These are phyloP conservation scores for Diaprepes abbreviatus DNA, from an alignment of 2,888 invertebrate genomes.

Conservation along the genomic window DNA sequence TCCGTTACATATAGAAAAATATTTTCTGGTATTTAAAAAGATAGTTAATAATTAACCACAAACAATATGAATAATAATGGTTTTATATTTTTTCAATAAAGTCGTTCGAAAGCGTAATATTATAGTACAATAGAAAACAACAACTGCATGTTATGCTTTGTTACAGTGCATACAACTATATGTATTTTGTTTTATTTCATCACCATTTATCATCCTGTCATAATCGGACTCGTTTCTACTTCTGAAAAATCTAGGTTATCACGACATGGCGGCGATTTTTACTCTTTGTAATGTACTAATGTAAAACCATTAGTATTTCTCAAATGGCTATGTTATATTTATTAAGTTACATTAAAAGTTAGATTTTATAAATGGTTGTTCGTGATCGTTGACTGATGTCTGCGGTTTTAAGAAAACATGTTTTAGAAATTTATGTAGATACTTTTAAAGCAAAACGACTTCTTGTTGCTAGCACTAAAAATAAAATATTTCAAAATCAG, in stretches of 20 bases:
- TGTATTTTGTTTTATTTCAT: conserved; percentile 13
- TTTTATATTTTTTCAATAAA: no score
- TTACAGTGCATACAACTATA: background rate
- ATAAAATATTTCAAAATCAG: no score
- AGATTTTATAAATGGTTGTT: background rate
- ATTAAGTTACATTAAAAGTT: conserved; percentile 1
- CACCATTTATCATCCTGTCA: conserved; percentile 19
- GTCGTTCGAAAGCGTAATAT: background rate
- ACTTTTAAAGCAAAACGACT: no score
- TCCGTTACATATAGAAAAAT: no score
- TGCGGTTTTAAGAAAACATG: background rate
- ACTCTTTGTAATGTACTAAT: background rate
- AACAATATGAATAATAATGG: no score
- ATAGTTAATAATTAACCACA: no score
- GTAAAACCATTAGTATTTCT: background rate
- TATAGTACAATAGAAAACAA: background rate
- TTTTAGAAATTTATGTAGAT: background rate
- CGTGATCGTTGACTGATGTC: conserved; percentile 1
- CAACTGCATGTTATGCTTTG: background rate
- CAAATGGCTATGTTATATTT: background rate
- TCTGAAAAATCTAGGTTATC: conserved; percentile 14
- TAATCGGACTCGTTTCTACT: background rate
- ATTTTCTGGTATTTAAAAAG: no score
- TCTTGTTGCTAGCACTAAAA: no score
- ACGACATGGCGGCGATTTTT: conserved; percentile 11